phyloP scores from a whole-genome alignment of 1,140 invertebrate genomes.

The Luehdorfia chinensis region DNA sequence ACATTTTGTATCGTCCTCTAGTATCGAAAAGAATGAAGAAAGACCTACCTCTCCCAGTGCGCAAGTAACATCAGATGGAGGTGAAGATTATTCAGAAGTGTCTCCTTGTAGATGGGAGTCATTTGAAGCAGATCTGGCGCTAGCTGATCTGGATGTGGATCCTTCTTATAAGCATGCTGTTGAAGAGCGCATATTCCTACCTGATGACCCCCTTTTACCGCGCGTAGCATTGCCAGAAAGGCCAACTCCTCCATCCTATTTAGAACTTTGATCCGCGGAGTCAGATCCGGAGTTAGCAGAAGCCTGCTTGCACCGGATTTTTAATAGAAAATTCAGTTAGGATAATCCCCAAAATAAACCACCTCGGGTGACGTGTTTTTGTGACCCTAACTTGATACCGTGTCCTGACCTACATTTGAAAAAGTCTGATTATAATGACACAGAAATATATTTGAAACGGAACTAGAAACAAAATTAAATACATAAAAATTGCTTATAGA shows the following conservation, averaged over 20 bases:
- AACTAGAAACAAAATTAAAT: constrained; percentile 33
- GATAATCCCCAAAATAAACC: constrained; percentile 1
- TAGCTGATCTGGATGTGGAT: constrained; percentile 72
- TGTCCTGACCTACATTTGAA: constrained; percentile 6
- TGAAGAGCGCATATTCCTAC: constrained; percentile 78
- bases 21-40: constrained; percentile 65
- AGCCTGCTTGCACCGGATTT: constrained; percentile 44
- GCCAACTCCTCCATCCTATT: constrained; percentile 62
- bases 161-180: constrained; percentile 77
- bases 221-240: constrained; percentile 54
- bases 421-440: constrained; percentile 9
- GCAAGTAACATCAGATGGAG: constrained; percentile 76
- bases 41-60: constrained; percentile 77
- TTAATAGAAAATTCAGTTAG: constrained; percentile 37
- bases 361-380: constrained; percentile 1
- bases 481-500: constrained; percentile 52
- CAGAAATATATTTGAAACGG: constrained; percentile 23
- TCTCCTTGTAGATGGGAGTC: constrained; percentile 74
- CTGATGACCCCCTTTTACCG: constrained; percentile 60
- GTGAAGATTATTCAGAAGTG: constrained; percentile 66
- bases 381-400: constrained; percentile 5
- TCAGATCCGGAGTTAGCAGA: constrained; percentile 68
- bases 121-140: constrained; percentile 74
- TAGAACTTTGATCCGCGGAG: constrained; percentile 71
- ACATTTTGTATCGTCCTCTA: constrained; percentile 78